A percentile compares a stretch with the other conserved stretches of the same genome.
Conservation (phyloP, 2,113 vertebrate genomes). For the Dicaeum eximium region DNA sequence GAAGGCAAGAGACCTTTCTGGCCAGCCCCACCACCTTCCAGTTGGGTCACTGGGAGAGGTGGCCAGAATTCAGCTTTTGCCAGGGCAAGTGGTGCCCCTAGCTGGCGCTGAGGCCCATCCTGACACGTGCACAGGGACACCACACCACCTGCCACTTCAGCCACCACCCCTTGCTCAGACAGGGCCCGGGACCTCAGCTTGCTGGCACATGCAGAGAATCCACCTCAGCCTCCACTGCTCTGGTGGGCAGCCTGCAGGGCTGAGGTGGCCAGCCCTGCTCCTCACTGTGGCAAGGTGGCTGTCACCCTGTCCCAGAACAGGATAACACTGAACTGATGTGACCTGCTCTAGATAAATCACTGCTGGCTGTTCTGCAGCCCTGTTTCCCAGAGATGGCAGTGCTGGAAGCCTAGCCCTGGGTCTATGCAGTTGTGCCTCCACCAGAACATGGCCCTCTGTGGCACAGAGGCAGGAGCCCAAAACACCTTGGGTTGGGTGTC, state of each 20-base stretch:
- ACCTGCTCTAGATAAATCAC: not conserved
- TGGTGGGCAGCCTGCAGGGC: not conserved
- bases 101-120: not conserved
- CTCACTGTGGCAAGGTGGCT: rapidly evolving
- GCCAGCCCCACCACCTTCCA: not conserved
- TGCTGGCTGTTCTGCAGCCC: not conserved
- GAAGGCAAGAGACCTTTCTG: not conserved
- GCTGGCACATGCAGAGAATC: not conserved
- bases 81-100: rapidly evolving
- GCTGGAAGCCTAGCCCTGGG: not conserved
- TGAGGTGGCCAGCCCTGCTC: not conserved
- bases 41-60: not conserved
- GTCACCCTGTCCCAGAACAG: not conserved
- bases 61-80: not conserved
- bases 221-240: not conserved
- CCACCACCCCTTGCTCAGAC: not conserved
- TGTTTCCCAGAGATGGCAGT: not conserved
- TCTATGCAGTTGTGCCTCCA: not conserved
- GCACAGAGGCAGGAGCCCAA: not conserved
- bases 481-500: rapidly evolving
- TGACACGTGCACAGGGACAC: rapidly evolving
- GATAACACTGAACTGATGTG: rapidly evolving
- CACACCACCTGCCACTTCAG: not conserved
- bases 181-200: rapidly evolving
- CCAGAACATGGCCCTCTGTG: rapidly evolving